Base-by-base conservation (phyloP, 2,113 vertebrate genomes). In the Tyto alba region DNA sequence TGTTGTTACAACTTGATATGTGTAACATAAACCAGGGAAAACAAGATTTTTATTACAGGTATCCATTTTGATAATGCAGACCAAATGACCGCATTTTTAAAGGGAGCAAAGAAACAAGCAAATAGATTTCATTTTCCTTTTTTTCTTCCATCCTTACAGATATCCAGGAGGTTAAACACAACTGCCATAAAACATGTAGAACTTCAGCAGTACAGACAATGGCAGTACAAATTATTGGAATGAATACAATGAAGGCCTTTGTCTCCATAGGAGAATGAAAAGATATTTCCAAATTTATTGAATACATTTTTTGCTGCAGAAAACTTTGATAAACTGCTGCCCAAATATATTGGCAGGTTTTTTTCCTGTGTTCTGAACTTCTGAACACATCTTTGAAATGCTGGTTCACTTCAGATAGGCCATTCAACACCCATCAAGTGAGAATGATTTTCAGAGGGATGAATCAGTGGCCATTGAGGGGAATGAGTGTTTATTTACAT, bases 371-470 rank as follows among this genome's bases (percentile, higher is more conserved):
- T 77, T 89, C 43, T 69, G 48, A 84, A 38, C 30, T 77, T 89
- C 43, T 69, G 48, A 84, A 38, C 30, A 11, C 32, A 36, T 6
- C 45, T 79, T 77, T 53, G 38, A 48, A 62, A 57, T 26, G 26
- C 23, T 38, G 27, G 8, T 69, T 87, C 20, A 2, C 27, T 66
- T 78, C 69, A 41, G 41, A 60, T 50, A 34, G 62, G 50, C 27
- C 0, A 0, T 25, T 77, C 85, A 52, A 43, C 23, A 11, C 12
- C 23, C 10, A 8, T 1, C 1, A 23, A n/a, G 29, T 12, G 29
- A 32, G 32, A 63, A 63, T 32, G 32, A 38, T 45, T 75, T 92
- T 85, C 77, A 72, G 50, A 11, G 2, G 26, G 17, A 26, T 63
- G 8, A 10, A 45, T 53, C 16, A 14, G 36, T 23, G n/a, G 30